These are phyloP conservation scores for Cirrhinus molitorella DNA, from an alignment of 2,797 vertebrate species.

Conservation along the genomic window DNA sequence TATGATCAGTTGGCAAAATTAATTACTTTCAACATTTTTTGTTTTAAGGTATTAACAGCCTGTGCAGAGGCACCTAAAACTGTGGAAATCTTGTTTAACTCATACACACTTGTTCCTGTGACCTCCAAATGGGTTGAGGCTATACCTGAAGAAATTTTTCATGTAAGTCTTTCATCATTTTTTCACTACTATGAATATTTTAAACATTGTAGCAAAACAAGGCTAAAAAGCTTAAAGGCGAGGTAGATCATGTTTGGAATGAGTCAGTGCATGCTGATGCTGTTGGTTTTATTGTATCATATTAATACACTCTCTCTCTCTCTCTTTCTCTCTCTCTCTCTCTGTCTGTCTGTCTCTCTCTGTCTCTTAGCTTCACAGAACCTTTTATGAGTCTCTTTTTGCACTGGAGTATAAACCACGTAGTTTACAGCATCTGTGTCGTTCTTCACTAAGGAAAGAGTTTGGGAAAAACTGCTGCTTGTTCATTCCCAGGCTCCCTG, in stretches of 20 bases:
- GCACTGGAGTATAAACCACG: conserved; percentile 63
- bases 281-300: neutral
- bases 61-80: conserved; percentile 66
- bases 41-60: conserved; percentile 73
- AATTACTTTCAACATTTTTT: neutral
- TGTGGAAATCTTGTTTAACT: conserved; percentile 78
- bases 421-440: conserved; percentile 77
- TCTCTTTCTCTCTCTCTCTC: too few species aligned
- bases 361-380: conserved; percentile 70
- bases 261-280: neutral
- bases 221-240: neutral
- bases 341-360: too few species aligned
- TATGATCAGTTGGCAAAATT: neutral
- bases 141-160: conserved; percentile 70
- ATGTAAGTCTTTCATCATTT: conserved; percentile 65
- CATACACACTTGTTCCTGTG: conserved; percentile 70
- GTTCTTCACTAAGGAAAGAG: conserved; percentile 63
- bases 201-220: neutral
- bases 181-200: neutral
- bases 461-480: conserved; percentile 69
- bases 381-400: conserved; percentile 77
- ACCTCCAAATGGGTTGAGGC: conserved; percentile 70
- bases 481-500: conserved; percentile 71
- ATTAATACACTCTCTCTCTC: neutral
- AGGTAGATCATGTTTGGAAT: neutral